Conservation (phyloP, 2,888 invertebrate species). For the Cosmopolites sordidus region DNA sequence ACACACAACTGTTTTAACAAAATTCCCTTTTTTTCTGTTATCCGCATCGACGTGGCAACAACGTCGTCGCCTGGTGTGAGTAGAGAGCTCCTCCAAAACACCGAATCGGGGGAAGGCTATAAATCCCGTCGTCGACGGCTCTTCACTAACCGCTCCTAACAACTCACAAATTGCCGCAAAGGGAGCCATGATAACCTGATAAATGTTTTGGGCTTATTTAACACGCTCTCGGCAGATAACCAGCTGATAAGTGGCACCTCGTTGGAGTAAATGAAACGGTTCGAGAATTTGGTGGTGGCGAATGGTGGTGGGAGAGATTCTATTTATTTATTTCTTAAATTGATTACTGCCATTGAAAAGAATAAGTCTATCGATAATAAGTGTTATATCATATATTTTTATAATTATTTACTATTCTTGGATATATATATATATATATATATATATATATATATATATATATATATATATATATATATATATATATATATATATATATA, state of each 20-base stretch:
- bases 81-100: slow-evolving; percentile 19
- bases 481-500: too few species aligned
- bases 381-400: too few species aligned
- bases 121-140: slow-evolving; percentile 42
- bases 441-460: too few species aligned
- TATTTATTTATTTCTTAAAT: too few species aligned
- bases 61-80: not conserved
- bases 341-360: too few species aligned
- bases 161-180: slow-evolving; percentile 48
- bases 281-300: too few species aligned
- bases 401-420: too few species aligned
- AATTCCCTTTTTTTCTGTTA: not conserved
- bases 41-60: slow-evolving; percentile 9
- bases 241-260: slow-evolving; percentile 3
- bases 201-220: slow-evolving; percentile 22
- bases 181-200: slow-evolving; percentile 36
- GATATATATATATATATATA: too few species aligned
- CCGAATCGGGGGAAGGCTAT: slow-evolving; percentile 32
- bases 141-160: slow-evolving; percentile 48
- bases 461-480: too few species aligned
- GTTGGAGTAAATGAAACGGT: not conserved
- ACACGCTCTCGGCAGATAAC: slow-evolving; percentile 10
- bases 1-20: too few species aligned
- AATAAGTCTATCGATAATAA: too few species aligned
- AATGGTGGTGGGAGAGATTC: too few species aligned